Percentiles rank a stretch among this genome's conserved stretches.
Conservation (phyloP, 2,797 vertebrate genomes). For the Lepus oiostolus region DNA sequence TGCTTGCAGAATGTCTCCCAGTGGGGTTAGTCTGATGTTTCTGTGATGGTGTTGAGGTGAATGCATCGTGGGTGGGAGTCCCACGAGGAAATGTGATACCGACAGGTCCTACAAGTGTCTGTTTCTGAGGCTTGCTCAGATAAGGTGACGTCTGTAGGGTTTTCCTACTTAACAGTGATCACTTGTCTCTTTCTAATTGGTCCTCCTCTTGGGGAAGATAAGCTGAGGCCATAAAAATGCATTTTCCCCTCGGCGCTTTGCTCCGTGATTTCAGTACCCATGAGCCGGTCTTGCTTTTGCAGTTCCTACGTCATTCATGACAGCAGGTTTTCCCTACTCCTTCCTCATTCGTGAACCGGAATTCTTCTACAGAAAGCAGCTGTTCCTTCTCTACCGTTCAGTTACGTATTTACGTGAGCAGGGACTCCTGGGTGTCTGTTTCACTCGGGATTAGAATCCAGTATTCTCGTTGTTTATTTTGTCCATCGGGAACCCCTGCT, state of each 20-base stretch:
- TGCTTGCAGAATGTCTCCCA: neutral
- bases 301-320: neutral
- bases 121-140: neutral
- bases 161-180: neutral
- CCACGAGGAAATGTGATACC: rapidly evolving
- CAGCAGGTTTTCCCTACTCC: neutral
- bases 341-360: neutral
- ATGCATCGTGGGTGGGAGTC: neutral
- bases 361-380: neutral
- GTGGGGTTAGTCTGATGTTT: neutral
- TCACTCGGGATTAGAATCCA: neutral
- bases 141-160: neutral
- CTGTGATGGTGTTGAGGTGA: neutral
- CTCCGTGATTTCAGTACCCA: neutral
- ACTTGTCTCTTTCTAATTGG: neutral
- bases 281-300: neutral
- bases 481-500: neutral
- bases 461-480: neutral
- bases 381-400: neutral
- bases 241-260: neutral
- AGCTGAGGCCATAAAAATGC: neutral
- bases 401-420: neutral
- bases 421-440: neutral
- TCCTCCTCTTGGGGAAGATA: neutral
- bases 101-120: rapidly evolving